phyloP scores from a whole-genome alignment of 2,797 vertebrate species.

The Chiropotes sagulatus region DNA sequence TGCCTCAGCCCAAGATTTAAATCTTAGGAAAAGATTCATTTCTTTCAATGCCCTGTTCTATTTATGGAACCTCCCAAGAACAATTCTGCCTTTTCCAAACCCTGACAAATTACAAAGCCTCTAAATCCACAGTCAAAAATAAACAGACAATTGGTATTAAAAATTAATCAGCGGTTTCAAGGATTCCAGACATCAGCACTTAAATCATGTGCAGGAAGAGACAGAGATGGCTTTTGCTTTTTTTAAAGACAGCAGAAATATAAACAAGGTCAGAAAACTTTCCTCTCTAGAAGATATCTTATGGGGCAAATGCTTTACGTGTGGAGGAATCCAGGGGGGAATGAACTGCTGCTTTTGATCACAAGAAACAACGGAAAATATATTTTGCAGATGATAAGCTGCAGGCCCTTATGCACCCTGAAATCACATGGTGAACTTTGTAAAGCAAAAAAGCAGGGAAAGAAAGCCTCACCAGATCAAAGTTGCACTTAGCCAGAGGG shows the following conservation, averaged over 20 bases:
- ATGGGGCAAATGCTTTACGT: not conserved
- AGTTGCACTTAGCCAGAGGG: not conserved
- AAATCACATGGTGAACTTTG: rapidly evolving
- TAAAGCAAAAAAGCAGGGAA: not conserved
- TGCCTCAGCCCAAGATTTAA: not conserved
- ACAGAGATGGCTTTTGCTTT: not conserved
- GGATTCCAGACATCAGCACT: constrained; percentile 1
- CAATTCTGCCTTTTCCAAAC: not conserved
- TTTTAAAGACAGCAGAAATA: not conserved
- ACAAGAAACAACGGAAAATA: not conserved
- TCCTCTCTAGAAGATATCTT: not conserved
- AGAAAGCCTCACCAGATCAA: not conserved
- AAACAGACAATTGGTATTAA: constrained; percentile 60
- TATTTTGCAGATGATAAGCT: not conserved
- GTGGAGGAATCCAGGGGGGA: too few species aligned
- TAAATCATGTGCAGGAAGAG: not conserved
- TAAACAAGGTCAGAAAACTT: not conserved
- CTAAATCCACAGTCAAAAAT: constrained; percentile 56
- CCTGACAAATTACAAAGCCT: constrained; percentile 53
- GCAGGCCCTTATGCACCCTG: not conserved
- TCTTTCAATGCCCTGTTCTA: not conserved
- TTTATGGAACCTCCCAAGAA: constrained; percentile 17
- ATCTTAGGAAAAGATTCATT: not conserved
- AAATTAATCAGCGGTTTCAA: constrained; percentile 53
- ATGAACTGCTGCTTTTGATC: not conserved